phyloP scores from a whole-genome alignment of 2,888 invertebrate genomes.

The Gastracanthus pulcherrimus region DNA sequence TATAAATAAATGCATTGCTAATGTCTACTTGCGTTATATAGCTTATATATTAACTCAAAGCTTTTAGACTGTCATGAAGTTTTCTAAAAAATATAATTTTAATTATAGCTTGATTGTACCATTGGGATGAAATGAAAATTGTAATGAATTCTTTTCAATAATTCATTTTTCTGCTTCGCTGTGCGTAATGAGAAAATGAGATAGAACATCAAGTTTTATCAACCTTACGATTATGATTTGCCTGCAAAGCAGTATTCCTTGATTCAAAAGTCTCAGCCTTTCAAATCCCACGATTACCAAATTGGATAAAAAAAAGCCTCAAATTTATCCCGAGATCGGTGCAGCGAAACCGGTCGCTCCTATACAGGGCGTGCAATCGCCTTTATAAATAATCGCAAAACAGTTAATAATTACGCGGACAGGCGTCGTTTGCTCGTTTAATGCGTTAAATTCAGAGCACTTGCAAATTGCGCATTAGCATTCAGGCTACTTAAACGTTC shows the following conservation, averaged over 20 bases:
- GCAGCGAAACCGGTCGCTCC: not conserved
- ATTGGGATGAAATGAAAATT: too few species aligned
- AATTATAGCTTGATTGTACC: too few species aligned
- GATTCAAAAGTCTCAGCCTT: not conserved
- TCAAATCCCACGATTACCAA: not conserved
- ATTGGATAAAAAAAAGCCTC: not conserved
- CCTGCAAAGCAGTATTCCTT: not conserved
- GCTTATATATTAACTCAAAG: too few species aligned
- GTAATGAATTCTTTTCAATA: too few species aligned
- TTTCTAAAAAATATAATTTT: too few species aligned
- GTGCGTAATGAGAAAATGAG: not conserved
- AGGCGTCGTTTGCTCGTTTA: not conserved
- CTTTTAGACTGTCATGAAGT: too few species aligned
- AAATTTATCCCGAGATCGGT: not conserved
- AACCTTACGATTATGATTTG: not conserved
- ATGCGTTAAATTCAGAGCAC: not conserved
- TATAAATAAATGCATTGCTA: too few species aligned
- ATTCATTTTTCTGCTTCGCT: not conserved
- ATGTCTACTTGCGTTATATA: too few species aligned
- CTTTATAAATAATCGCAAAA: not conserved
- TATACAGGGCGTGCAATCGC: not conserved
- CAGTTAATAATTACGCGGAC: not conserved
- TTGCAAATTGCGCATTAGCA: conserved; percentile 8
- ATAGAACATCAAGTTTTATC: not conserved
- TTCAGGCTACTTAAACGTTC: too few species aligned